These are phyloP conservation scores for Parapristionchus giblindavisi DNA, from an alignment of 2,888 invertebrate genomes.

Conservation along the genomic window DNA sequence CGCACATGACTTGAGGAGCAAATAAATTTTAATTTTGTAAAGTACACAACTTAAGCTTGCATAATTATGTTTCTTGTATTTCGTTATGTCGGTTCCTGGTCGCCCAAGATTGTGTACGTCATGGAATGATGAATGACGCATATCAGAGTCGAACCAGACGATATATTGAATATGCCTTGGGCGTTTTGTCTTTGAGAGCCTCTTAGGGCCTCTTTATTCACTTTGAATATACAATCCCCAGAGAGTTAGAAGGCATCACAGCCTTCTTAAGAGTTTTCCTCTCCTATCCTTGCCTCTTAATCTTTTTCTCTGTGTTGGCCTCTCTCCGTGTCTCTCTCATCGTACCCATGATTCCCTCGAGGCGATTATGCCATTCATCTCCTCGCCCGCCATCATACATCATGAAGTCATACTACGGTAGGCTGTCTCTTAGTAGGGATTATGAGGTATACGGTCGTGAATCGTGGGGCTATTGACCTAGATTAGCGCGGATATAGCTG, in stretches of 20 bases:
- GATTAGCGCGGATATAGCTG: too few relatives aligned
- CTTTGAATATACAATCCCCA: constrained; percentile 10
- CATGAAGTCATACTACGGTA: constrained; percentile 1
- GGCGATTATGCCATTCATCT: background rate
- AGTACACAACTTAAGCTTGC: too few relatives aligned
- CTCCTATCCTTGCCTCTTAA: constrained; percentile 13
- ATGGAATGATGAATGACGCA: too few relatives aligned
- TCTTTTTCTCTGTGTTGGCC: constrained; percentile 4
- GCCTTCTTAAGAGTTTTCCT: constrained; percentile 17
- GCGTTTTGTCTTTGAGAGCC: too few relatives aligned
- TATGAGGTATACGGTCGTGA: too few relatives aligned
- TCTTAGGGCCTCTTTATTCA: constrained; percentile 25
- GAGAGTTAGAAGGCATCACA: constrained; percentile 11
- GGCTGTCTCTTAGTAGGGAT: too few relatives aligned
- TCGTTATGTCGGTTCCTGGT: too few relatives aligned
- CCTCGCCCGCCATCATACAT: constrained; percentile 30
- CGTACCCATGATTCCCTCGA: background rate
- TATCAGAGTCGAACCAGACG: too few relatives aligned
- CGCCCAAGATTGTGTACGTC: too few relatives aligned
- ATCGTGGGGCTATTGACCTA: too few relatives aligned
- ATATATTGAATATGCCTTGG: too few relatives aligned
- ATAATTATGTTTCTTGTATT: too few relatives aligned
- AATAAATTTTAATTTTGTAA: background rate
- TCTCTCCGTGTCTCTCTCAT: constrained; percentile 1
- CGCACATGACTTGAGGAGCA: background rate